Conservation (phyloP, 2,113 vertebrate genomes). For the Zootoca vivipara region DNA sequence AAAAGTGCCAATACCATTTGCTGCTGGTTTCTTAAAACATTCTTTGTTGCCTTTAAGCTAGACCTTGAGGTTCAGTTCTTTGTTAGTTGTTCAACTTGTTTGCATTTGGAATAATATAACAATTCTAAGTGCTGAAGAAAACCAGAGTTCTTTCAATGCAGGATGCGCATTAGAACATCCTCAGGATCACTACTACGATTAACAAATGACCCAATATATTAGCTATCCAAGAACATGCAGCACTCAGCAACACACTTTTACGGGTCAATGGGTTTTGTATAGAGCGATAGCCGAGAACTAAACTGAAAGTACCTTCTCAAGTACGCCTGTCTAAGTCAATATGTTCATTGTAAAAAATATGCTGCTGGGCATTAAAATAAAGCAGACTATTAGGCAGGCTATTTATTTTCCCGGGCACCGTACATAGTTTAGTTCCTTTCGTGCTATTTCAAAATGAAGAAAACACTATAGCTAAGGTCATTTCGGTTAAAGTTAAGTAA, state of each 20-base stretch:
- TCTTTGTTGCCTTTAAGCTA: conserved; percentile 27
- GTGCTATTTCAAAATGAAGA: conserved; percentile 10
- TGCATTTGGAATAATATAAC: conserved; percentile 38
- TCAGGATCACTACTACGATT: conserved; percentile 45
- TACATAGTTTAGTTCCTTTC: conserved; percentile 37
- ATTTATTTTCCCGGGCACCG: conserved; percentile 43
- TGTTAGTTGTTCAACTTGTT: conserved; percentile 26
- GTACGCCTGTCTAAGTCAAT: conserved; percentile 67
- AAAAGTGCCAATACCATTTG: conserved; percentile 8
- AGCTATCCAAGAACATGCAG: conserved; percentile 41
- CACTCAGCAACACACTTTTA: conserved; percentile 58
- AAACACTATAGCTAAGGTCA: not conserved
- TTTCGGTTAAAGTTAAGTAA: not conserved
- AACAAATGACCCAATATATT: conserved; percentile 61
- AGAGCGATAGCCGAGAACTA: conserved; percentile 59
- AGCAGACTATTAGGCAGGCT: conserved; percentile 57
- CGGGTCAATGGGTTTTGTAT: conserved; percentile 74
- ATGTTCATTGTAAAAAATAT: conserved; percentile 55
- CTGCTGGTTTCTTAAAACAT: conserved; percentile 22
- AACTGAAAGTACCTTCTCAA: conserved; percentile 67
- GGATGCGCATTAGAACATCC: conserved; percentile 56
- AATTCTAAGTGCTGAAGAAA: conserved; percentile 50
- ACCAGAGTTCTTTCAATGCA: conserved; percentile 41
- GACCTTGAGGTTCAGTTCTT: conserved; percentile 39
- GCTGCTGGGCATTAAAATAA: conserved; percentile 53